A percentile compares a stretch with the other conserved stretches of the same genome.
These are phyloP conservation scores for Marronus borbonicus DNA, from an alignment of 2,888 invertebrate species.

Conservation along the genomic window DNA sequence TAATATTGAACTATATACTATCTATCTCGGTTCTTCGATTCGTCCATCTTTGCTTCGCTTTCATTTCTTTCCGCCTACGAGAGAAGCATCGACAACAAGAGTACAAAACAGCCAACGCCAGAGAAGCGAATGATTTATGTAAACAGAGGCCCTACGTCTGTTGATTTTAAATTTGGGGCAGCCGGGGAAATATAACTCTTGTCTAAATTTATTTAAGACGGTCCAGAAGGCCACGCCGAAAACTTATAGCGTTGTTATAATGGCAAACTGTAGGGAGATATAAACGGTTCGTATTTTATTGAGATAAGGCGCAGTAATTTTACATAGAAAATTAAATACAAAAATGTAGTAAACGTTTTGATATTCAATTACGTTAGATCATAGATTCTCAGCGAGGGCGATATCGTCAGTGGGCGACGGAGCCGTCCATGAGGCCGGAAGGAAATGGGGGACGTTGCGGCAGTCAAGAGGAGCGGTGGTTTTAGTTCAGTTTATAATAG, in stretches of 20 bases:
- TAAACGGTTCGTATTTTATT: too few species aligned
- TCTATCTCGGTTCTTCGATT: conserved; percentile 19
- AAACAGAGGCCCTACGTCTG: conserved; percentile 22
- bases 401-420: too few species aligned
- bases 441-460: too few species aligned
- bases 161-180: conserved; percentile 37
- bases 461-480: too few species aligned
- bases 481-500: too few species aligned
- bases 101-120: conserved; percentile 27
- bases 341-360: too few species aligned
- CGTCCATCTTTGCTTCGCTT: neutral
- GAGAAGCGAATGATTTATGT: conserved; percentile 33
- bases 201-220: conserved; percentile 35
- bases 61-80: neutral
- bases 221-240: neutral
- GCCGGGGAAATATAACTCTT: conserved; percentile 32
- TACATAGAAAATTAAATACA: too few species aligned
- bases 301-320: too few species aligned
- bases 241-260: conserved; percentile 8
- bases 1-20: conserved; percentile 9
- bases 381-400: too few species aligned
- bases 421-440: too few species aligned
- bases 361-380: too few species aligned
- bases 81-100: conserved; percentile 18
- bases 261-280: neutral